Evolutionary conservation across 53 echinoderm and acorn worm species (phyloP).

Genomic region (Echinometra lucunter): DNA sequence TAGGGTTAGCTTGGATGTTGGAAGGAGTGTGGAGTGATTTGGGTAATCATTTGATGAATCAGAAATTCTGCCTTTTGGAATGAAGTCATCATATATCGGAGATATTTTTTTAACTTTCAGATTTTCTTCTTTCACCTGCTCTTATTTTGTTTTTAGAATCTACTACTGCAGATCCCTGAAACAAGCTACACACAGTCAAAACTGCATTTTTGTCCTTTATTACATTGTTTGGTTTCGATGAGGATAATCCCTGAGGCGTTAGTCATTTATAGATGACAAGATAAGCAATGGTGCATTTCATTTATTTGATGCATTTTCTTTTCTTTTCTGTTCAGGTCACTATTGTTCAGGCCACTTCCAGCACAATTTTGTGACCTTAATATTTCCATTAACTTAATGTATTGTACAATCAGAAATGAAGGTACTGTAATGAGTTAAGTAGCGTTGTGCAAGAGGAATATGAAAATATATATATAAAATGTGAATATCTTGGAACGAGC

Average conservation of each 20-base stretch:
- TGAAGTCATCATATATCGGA: not conserved
- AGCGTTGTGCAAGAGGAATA: conserved; percentile 26
- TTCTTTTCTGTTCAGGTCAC: conserved; percentile 26
- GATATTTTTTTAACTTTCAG: not conserved
- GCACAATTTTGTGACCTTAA: conserved; percentile 31
- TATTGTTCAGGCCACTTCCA: not conserved
- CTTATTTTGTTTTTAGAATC: not conserved
- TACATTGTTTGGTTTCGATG: not conserved
- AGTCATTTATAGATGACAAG: conserved; percentile 24
- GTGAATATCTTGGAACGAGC: conserved; percentile 16
- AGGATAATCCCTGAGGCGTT: not conserved
- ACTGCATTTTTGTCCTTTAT: not conserved
- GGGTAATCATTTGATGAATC: conserved; percentile 45
- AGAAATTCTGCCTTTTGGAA: conserved; percentile 17
- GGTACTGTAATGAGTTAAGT: conserved; percentile 23
- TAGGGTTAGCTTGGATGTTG: not conserved
- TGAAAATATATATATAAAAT: conserved; percentile 19
- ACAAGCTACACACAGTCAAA: not conserved
- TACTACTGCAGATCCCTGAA: not conserved
- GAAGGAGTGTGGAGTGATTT: conserved; percentile 42
- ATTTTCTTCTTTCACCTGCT: not conserved
- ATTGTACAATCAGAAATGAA: not conserved
- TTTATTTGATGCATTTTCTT: conserved; percentile 5
- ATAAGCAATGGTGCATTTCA: conserved; percentile 34
- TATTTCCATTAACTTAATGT: conserved; percentile 46